Base-by-base conservation (phyloP, 53 echinoderm and acorn worm genomes). In the Actinopyga echinites region DNA sequence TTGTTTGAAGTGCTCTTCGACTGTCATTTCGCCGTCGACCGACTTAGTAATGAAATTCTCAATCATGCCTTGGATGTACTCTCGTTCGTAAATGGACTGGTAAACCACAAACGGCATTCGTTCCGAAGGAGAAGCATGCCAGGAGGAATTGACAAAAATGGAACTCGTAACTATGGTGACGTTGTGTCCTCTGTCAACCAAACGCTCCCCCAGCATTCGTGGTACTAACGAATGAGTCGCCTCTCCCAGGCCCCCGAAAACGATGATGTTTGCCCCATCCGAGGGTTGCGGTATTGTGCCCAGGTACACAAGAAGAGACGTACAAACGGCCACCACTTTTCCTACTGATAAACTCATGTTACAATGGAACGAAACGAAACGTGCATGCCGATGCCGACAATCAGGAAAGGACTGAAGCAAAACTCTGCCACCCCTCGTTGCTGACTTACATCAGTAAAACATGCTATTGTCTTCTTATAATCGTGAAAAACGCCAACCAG, bases 181-280 rank as follows among this genome's bases (percentile, higher is more conserved):
- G 56, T 57, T 79, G 60, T 79, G 38, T n/a, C 79, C 79, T 22
- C 60, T 57, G 79, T 79, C 79, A 19, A 79, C 79, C 20, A 79
- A 57, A 32, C 56, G 56, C 58, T 79, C 79, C 15, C 79, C 79
- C 57, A 79, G 31, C 59, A 79, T 58, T 31, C 79, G 79, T n/a
- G 57, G 79, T 19, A 57, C 35, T 13, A 79, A 26, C 4, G 57
- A 79, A 37, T 79, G 79, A 17, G 79, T 79, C 15, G 57, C 60
- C 22, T 79, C 79, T 17, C 79, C 79, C 26, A 79, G 40, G 19
- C 79, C 79, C 15, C 58, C 58, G 24, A 79, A 79, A 35, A 79
- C 57, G 19, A 79, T 58, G 57, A 79, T 79, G 19, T 79, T 79
- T 17, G 79, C 57, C 19, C 57, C 30, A 36, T 79, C 34, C 56